These are phyloP conservation scores for Lasioglossum marginatum DNA, from an alignment of 2,888 invertebrate species.

Conservation along the genomic window DNA sequence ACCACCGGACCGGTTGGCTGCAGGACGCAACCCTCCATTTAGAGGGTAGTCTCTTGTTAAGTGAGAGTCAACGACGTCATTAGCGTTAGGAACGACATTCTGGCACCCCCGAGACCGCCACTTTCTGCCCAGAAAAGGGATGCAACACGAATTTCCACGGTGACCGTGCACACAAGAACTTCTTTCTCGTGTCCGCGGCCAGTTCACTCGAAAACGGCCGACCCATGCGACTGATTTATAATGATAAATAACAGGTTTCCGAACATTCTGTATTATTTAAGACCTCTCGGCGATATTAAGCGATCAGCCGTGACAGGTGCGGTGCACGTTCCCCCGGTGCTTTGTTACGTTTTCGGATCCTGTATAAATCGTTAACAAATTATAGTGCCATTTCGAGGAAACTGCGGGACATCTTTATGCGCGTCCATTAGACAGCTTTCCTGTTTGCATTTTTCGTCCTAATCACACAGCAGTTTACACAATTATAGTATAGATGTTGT, in stretches of 20 bases:
- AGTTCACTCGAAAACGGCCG: slow-evolving; percentile 17
- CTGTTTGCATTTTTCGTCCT: not conserved
- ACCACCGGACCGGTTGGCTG: slow-evolving; percentile 60
- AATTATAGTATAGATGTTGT: not conserved
- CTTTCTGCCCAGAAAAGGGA: slow-evolving; percentile 62
- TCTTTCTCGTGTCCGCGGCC: slow-evolving; percentile 28
- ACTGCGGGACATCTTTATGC: not conserved
- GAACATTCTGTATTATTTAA: slow-evolving; percentile 14
- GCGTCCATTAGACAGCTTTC: not conserved
- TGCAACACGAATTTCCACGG: slow-evolving; percentile 61
- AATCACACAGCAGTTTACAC: not conserved
- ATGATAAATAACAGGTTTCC: slow-evolving; percentile 37
- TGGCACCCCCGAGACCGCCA: slow-evolving; percentile 72
- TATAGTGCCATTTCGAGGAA: not conserved
- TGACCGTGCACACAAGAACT: slow-evolving; percentile 33
- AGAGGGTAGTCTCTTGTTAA: slow-evolving; percentile 79
- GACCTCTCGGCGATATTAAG: not conserved
- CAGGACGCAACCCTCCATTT: slow-evolving; percentile 74
- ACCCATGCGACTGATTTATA: slow-evolving; percentile 43
- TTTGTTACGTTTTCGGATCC: not conserved
- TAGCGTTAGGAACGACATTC: slow-evolving; percentile 77
- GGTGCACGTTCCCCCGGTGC: not conserved
- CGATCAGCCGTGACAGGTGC: slow-evolving; percentile 22
- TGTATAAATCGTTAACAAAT: not conserved
- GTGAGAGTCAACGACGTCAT: slow-evolving; percentile 80